Percentiles rank a stretch among this genome's conserved stretches.
phyloP scores from a whole-genome alignment of 2,113 vertebrate genomes.

The Archilochus colubris region DNA sequence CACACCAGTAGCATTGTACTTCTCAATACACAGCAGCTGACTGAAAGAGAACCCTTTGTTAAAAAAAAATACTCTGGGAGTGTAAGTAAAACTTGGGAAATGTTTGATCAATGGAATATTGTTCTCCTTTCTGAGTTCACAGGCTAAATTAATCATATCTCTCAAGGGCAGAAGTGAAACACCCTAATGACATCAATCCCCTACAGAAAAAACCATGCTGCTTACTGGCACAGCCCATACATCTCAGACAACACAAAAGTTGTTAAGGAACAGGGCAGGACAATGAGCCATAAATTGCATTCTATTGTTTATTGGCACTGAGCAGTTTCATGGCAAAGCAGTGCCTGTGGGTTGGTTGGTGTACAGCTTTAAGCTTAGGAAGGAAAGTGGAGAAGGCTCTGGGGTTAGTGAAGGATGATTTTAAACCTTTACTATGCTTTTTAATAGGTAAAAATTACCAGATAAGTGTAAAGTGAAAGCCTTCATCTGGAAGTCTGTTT shows the following conservation, averaged over 20 bases:
- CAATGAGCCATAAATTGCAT: not conserved
- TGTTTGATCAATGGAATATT: constrained; percentile 28
- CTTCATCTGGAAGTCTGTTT: not conserved
- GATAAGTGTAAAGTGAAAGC: not conserved
- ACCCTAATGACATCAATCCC: constrained; percentile 27
- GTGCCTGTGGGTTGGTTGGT: not conserved
- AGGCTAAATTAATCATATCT: not conserved
- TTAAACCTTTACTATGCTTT: not conserved
- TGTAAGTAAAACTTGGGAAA: not conserved
- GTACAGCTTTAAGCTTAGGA: no score
- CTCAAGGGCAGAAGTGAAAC: constrained; percentile 45
- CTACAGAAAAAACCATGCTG: not conserved
- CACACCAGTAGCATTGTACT: not conserved
- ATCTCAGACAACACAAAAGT: not conserved
- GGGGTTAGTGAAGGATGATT: not conserved
- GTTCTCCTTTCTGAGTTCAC: constrained; percentile 35
- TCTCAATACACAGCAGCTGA: not conserved
- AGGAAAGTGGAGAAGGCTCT: not conserved
- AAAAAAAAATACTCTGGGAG: not conserved
- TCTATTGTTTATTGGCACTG: not conserved
- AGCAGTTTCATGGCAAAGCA: not conserved
- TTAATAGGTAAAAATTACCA: not conserved
- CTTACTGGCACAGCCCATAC: not conserved
- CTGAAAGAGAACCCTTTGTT: not conserved
- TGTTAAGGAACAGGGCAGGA: not conserved